Percentiles rank a stretch among this genome's conserved stretches.
These are phyloP conservation scores for Chaetogeoica ovagalla DNA, from an alignment of 2,888 invertebrate species.

Conservation along the genomic window DNA sequence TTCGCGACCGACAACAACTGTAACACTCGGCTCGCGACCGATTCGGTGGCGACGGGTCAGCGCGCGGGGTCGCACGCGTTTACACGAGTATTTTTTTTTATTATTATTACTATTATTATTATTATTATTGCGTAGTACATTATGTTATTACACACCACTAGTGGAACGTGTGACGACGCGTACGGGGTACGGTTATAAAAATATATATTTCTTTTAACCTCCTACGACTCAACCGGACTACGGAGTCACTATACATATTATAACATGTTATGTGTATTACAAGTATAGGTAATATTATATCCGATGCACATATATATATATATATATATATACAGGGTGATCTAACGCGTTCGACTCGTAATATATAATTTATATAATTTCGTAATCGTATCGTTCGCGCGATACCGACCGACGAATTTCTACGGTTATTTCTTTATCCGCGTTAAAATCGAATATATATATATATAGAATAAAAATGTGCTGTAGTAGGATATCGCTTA, in stretches of 20 bases:
- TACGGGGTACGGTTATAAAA: not conserved
- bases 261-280: not conserved
- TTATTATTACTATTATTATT: too few relatives aligned
- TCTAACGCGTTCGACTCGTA: not conserved
- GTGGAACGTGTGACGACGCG: not conserved
- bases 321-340: not conserved
- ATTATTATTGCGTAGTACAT: slow-evolving; percentile 39
- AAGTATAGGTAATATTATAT: too few relatives aligned
- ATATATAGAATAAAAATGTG: too few relatives aligned
- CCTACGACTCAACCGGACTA: not conserved
- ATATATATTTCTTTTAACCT: not conserved
- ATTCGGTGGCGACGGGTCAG: slow-evolving; percentile 18
- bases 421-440: too few relatives aligned
- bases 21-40: slow-evolving; percentile 17
- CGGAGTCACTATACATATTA: too few relatives aligned
- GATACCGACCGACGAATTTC: too few relatives aligned
- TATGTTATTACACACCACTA: not conserved
- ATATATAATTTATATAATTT: not conserved
- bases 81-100: slow-evolving; percentile 48
- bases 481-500: too few relatives aligned
- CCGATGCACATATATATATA: too few relatives aligned
- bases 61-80: slow-evolving; percentile 13
- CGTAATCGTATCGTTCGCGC: too few relatives aligned
- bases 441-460: too few relatives aligned
- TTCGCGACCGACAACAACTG: slow-evolving; percentile 17